phyloP scores from a whole-genome alignment of 2,113 vertebrate species.

The Gila orcuttii region DNA sequence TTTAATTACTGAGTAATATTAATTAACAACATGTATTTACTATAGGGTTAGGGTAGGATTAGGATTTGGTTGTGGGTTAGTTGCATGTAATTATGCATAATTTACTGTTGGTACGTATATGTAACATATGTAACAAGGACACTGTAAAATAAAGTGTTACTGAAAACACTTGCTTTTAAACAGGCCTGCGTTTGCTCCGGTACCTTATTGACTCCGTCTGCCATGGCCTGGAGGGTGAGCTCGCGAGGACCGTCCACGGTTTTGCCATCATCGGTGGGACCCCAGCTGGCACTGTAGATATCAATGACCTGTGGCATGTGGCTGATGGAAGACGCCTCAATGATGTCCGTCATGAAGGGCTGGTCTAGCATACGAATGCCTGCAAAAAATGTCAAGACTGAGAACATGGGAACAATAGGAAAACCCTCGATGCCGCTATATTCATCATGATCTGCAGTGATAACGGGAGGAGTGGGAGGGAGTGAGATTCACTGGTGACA shows the following conservation, averaged over 20 bases:
- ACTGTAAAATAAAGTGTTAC: too few species aligned
- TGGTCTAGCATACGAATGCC: slow-evolving; percentile 98
- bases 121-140: too few species aligned
- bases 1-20: too few species aligned
- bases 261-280: slow-evolving; percentile 96
- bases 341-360: slow-evolving; percentile 98
- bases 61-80: too few species aligned
- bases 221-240: slow-evolving; percentile 96
- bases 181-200: not conserved
- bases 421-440: not conserved
- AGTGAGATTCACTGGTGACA: not conserved
- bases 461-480: not conserved
- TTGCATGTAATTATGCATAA: too few species aligned
- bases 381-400: slow-evolving; percentile 59
- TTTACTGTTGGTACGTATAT: too few species aligned
- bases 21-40: too few species aligned
- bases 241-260: slow-evolving; percentile 98
- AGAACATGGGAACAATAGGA: not conserved
- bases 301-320: slow-evolving; percentile 98
- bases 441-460: not conserved
- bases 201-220: slow-evolving; percentile 98
- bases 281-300: slow-evolving; percentile 99
- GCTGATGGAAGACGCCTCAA: slow-evolving; percentile 98
- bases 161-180: not conserved
- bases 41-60: too few species aligned